phyloP scores from a whole-genome alignment of 2,888 invertebrate genomes.

The Clistopyga incitator region DNA sequence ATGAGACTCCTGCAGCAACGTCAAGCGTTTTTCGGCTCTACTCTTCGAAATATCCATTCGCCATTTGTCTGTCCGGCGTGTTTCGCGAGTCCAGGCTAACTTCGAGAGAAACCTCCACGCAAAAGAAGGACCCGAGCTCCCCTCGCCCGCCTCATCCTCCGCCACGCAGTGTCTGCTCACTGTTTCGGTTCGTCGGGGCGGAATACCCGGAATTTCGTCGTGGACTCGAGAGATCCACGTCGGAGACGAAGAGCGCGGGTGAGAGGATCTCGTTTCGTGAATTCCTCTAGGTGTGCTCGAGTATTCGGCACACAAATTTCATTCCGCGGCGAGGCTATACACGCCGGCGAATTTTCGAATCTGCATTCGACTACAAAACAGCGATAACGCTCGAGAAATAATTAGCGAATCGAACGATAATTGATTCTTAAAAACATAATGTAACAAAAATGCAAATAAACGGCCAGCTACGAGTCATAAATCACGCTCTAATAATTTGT shows the following conservation, averaged over 20 bases:
- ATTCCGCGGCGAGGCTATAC: not conserved
- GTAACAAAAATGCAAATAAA: not conserved
- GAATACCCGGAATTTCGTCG: constrained; percentile 68
- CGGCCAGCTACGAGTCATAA: not conserved
- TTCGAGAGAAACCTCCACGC: constrained; percentile 26
- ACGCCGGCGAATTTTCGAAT: constrained; percentile 17
- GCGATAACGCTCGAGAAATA: not conserved
- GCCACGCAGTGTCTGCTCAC: constrained; percentile 56
- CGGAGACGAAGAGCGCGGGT: constrained; percentile 42
- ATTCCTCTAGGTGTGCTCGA: constrained; percentile 69
- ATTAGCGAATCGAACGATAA: not conserved
- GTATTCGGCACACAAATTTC: constrained; percentile 56
- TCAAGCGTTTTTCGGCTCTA: constrained; percentile 47
- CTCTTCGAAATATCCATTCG: constrained; percentile 64
- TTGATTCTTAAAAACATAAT: not conserved
- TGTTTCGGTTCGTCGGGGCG: constrained; percentile 58
- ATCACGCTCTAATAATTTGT: no score
- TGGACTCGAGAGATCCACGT: constrained; percentile 48
- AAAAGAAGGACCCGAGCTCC: constrained; percentile 41
- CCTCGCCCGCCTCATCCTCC: constrained; percentile 6
- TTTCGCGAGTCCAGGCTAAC: constrained; percentile 44
- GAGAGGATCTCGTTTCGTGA: constrained; percentile 68
- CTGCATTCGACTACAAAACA: not conserved
- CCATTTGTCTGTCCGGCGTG: constrained; percentile 64
- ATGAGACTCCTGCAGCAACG: constrained; percentile 33